Evolutionary conservation across 2,113 vertebrate genomes (phyloP).

Genomic region (Indicator indicator): DNA sequence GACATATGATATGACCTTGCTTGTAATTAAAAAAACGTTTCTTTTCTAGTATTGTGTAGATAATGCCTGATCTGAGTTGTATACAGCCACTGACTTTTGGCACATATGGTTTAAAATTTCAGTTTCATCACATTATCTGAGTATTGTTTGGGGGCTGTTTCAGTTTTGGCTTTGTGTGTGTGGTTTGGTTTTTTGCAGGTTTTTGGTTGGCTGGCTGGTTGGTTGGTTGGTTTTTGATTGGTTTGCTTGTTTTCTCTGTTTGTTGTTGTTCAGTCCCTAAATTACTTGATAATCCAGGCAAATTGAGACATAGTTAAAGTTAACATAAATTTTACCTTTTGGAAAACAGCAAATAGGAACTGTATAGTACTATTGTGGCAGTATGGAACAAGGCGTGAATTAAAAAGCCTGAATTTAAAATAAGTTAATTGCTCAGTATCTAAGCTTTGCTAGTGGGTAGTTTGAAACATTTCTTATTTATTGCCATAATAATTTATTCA

Average conservation of each 20-base stretch:
- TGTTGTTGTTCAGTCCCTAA: neutral
- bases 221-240: neutral
- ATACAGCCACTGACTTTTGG: neutral
- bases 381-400: neutral
- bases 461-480: slow-evolving; percentile 49
- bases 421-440: neutral
- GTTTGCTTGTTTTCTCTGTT: neutral
- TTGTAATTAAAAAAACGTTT: neutral
- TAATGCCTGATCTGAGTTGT: neutral
- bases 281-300: neutral
- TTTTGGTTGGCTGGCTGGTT: neutral
- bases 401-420: slow-evolving; percentile 21
- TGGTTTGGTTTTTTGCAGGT: neutral
- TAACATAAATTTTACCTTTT: neutral
- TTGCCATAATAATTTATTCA: slow-evolving; percentile 48
- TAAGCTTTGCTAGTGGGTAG: neutral
- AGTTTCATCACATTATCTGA: neutral
- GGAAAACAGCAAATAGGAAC: neutral
- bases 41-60: neutral
- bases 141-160: neutral
- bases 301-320: neutral
- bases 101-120: neutral
- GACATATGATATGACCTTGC: neutral
- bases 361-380: neutral
- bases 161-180: neutral